A percentile compares a stretch with the other conserved stretches of the same genome.
Conservation (phyloP, 1,140 invertebrate species). For the Mycetomoellerius zeteki region DNA sequence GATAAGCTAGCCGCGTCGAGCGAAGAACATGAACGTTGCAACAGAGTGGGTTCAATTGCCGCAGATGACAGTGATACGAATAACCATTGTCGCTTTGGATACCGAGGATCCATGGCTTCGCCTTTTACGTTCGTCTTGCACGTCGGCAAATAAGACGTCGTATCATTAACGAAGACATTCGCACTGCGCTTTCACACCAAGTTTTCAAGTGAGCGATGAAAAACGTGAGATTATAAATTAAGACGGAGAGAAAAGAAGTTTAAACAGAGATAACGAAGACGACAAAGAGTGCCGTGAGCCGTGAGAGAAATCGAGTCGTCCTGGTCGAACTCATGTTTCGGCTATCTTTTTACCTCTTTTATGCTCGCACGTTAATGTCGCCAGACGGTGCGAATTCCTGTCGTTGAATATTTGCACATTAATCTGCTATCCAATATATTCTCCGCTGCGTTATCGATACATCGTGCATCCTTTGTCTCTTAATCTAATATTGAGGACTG, state of each 20-base stretch:
- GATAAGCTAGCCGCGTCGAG: not conserved
- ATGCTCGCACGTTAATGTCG: conserved; percentile 26
- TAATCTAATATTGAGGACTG: not conserved
- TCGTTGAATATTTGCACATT: conserved; percentile 63
- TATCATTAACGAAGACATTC: conserved; percentile 65
- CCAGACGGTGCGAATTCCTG: conserved; percentile 53
- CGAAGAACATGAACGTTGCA: conserved; percentile 13
- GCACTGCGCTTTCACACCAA: conserved; percentile 28
- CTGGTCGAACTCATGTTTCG: conserved; percentile 3
- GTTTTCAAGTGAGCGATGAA: conserved; percentile 59
- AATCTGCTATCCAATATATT: conserved; percentile 15
- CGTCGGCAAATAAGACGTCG: conserved; percentile 37
- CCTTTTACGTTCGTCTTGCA: conserved; percentile 37
- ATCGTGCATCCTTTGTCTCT: not conserved
- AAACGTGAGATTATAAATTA: conserved; percentile 61
- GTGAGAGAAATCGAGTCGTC: conserved; percentile 50
- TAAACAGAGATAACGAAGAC: conserved; percentile 63
- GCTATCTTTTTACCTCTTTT: not conserved
- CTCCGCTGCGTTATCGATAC: conserved; percentile 15
- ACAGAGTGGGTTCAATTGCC: conserved; percentile 45
- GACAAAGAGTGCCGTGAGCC: conserved; percentile 37
- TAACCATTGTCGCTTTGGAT: conserved; percentile 47
- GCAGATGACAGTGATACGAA: conserved; percentile 49
- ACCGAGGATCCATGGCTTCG: conserved; percentile 10
- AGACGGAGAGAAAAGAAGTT: conserved; percentile 22